These are phyloP conservation scores for Phyllostomus discolor DNA, from an alignment of 2,113 vertebrate genomes.

Conservation along the genomic window DNA sequence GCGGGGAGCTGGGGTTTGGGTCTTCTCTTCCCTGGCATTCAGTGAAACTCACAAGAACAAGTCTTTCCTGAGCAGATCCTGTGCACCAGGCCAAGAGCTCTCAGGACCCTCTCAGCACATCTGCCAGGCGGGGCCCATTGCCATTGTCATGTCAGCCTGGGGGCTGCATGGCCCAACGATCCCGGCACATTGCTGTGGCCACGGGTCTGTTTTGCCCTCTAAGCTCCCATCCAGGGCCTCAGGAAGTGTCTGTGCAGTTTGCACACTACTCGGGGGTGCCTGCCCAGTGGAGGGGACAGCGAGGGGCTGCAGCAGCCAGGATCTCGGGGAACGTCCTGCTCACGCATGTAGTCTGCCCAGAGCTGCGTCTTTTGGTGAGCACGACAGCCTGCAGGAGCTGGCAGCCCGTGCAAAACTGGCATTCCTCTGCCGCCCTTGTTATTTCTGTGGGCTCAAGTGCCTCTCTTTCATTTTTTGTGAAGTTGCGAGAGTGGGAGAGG, in stretches of 20 bases:
- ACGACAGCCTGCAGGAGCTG: not conserved
- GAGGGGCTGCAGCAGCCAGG: not conserved
- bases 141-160: accelerated
- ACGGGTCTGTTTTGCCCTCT: not conserved
- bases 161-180: accelerated
- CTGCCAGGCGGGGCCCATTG: accelerated
- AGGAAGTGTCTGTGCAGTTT: not conserved
- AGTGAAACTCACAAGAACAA: not conserved
- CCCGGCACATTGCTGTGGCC: accelerated
- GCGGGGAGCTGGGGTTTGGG: not conserved
- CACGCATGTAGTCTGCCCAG: accelerated
- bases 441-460: not conserved
- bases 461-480: not conserved
- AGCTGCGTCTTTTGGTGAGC: not conserved
- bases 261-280: not conserved
- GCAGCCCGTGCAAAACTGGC: not conserved
- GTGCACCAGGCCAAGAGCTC: accelerated
- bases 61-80: accelerated
- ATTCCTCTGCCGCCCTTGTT: accelerated
- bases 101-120: not conserved
- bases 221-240: not conserved
- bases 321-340: not conserved
- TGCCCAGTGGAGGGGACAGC: accelerated
- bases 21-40: not conserved
- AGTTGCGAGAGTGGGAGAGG: not conserved